Base-by-base conservation (phyloP, 1,140 invertebrate species). In the Stratiolaelaps scimitus region DNA sequence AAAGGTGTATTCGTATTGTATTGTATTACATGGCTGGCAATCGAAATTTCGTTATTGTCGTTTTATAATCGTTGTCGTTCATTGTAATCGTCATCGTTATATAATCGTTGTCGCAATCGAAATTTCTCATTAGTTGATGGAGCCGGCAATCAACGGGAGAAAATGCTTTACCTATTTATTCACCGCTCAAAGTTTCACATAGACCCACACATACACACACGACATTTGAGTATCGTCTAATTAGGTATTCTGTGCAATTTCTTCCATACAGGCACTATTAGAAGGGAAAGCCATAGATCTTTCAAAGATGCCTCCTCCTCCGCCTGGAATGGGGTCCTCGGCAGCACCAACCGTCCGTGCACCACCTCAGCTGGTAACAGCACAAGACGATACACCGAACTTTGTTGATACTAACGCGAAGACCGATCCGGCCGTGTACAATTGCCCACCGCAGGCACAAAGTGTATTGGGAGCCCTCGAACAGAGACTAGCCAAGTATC, bases 401-500 rank as follows among this genome's bases (percentile, higher is more conserved):
- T 23, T 66, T 60, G 10, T 40, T 45, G 44, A 65, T 45, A 19
- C 67, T 0, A 71, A 47, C 20, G 67, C 64, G 56, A 60, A 67
- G 26, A 70, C 68, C 34, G 71, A 67, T 43, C 68, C 70, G 29
- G 67, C 44, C 2, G 48, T 75, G 40, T 78, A 75, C 71, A 70
- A 73, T 66, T 74, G 73, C 5, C 74, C 76, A 19, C 73, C 76
- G 29, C 70, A 77, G 6, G 79, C 81, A 7, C 74, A 74, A 29
- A 82, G 84, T 17, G 79, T 92, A 15, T 77, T 83, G 67, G 87
- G 89, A 73, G 90, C 88, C 5, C 75, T 98, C 6, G 80, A 85
- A 72, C 88, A 92, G 74, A 81, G 92, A 65, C 76, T 93, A 1
- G 81, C 83, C 20, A 84, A 89, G 74, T 96, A 92, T 75, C 73